These are phyloP conservation scores for Hydriomena furcata DNA, from an alignment of 2,888 invertebrate species.

Conservation along the genomic window DNA sequence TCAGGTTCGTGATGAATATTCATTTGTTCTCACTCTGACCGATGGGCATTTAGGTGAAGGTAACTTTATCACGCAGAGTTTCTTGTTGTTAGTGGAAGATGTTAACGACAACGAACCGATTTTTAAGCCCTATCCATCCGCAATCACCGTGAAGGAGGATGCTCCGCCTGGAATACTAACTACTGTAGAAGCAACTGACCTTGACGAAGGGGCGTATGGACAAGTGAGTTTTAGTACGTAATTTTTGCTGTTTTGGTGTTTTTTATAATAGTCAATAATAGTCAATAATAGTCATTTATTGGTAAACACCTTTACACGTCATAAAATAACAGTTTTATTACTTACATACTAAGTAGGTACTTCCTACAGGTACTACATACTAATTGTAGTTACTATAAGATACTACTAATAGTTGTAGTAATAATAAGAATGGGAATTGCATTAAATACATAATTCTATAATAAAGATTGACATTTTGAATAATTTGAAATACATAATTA, in stretches of 20 bases:
- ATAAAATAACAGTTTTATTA: too few relatives aligned
- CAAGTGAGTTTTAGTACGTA: slow-evolving; percentile 83
- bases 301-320: too few relatives aligned
- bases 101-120: slow-evolving; percentile 96
- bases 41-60: slow-evolving; percentile 94
- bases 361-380: too few relatives aligned
- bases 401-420: too few relatives aligned
- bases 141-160: slow-evolving; percentile 91
- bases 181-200: slow-evolving; percentile 93
- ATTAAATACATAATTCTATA: too few relatives aligned
- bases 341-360: too few relatives aligned
- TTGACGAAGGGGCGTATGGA: slow-evolving; percentile 95
- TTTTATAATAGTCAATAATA: too few relatives aligned
- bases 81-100: slow-evolving; percentile 94
- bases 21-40: slow-evolving; percentile 93
- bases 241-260: background rate
- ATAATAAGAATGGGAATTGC: too few relatives aligned
- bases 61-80: slow-evolving; percentile 94
- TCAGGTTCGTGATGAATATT: slow-evolving; percentile 93
- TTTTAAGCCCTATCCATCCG: slow-evolving; percentile 93
- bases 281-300: too few relatives aligned
- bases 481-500: too few relatives aligned
- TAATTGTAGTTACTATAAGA: too few relatives aligned
- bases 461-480: too few relatives aligned
- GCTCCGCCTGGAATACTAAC: slow-evolving; percentile 89